phyloP scores from a whole-genome alignment of 1,140 invertebrate genomes.

The Caenorhabditis brenneri region DNA sequence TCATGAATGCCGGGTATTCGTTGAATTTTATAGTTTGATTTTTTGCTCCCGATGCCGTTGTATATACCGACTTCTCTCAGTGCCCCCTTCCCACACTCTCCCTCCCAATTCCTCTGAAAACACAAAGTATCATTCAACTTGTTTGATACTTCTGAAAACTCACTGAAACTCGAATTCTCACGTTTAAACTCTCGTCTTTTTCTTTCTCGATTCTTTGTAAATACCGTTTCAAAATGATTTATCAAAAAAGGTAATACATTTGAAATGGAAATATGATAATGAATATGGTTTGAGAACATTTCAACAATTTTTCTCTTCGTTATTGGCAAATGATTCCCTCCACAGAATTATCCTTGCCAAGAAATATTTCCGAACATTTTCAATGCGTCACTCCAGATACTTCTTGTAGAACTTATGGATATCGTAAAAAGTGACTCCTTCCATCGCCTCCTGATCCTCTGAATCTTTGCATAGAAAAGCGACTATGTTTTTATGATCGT shows the following conservation, averaged over 20 bases:
- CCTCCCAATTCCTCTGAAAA: background rate
- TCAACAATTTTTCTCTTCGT: too few species aligned
- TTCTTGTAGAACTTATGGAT: background rate
- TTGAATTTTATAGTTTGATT: background rate
- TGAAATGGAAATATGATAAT: too few species aligned
- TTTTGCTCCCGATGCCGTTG: conserved; percentile 3
- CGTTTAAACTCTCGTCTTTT: background rate
- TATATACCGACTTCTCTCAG: background rate
- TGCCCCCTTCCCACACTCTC: background rate
- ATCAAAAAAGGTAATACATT: background rate
- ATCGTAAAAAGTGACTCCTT: conserved; percentile 8
- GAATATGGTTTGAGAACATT: too few species aligned
- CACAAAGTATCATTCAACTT: background rate
- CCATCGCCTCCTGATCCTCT: background rate
- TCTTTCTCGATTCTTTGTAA: background rate
- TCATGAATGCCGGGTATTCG: background rate
- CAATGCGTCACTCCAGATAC: background rate
- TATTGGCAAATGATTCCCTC: too few species aligned
- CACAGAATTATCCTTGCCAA: background rate
- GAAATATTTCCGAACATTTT: background rate
- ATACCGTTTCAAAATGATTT: background rate
- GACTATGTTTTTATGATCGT: background rate
- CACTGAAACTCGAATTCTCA: background rate
- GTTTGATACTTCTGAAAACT: background rate
- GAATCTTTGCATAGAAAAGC: conserved; percentile 5